Evolutionary conservation across 2,113 vertebrate species (phyloP).

Genomic region (Tylochromis polylepis): DNA sequence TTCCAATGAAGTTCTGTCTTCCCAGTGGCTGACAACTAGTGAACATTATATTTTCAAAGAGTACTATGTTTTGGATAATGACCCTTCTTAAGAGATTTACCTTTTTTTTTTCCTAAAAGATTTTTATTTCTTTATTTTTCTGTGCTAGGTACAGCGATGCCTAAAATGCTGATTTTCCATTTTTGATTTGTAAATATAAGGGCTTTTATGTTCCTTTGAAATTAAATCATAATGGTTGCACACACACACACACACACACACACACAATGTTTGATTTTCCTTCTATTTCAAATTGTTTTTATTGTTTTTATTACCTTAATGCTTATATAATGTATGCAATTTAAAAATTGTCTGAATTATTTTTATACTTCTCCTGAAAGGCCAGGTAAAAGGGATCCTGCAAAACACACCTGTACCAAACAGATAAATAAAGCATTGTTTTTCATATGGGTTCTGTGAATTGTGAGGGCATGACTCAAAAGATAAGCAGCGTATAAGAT

Average conservation of each 20-base stretch:
- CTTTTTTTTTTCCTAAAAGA: neutral
- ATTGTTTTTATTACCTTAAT: neutral
- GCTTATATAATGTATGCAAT: neutral
- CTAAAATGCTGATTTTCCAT: neutral
- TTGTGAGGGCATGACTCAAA: neutral
- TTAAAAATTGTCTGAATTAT: neutral
- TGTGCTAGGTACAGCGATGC: neutral
- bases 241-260: neutral
- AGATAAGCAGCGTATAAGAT: neutral
- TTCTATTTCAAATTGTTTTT: neutral
- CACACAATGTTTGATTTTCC: neutral
- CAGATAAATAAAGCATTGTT: neutral
- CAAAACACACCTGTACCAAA: neutral
- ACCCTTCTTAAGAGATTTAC: neutral
- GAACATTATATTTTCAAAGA: neutral
- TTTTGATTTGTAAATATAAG: neutral
- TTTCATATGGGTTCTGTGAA: neutral
- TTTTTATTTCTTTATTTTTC: neutral
- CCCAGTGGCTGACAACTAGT: neutral
- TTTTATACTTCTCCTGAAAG: neutral
- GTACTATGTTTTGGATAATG: neutral
- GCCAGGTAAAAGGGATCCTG: neutral
- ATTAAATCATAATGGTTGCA: neutral
- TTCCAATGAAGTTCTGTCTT: neutral
- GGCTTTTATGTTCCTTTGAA: neutral